A percentile compares a stretch with the other conserved stretches of the same genome.
These are phyloP conservation scores for Drosophila picticornis DNA, from an alignment of 2,888 invertebrate species.

Conservation along the genomic window DNA sequence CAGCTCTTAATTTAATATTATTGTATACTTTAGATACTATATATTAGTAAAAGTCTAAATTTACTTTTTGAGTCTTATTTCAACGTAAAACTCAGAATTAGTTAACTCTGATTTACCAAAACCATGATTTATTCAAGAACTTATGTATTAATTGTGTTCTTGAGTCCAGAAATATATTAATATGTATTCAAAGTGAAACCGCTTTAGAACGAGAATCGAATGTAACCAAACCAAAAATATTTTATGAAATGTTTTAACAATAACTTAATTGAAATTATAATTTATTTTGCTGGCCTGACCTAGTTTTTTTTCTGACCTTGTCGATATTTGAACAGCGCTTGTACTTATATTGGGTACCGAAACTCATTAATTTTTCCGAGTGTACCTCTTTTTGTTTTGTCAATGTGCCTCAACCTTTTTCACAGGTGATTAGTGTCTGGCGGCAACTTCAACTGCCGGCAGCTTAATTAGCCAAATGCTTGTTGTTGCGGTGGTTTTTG, in stretches of 20 bases:
- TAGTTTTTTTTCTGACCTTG: background rate
- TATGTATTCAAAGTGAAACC: background rate
- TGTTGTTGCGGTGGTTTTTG: conserved; percentile 15
- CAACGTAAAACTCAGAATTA: background rate
- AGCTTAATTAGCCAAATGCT: conserved; percentile 52
- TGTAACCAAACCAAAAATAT: background rate
- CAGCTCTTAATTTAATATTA: background rate
- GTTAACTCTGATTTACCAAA: background rate
- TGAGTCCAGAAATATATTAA: background rate
- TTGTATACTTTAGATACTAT: background rate
- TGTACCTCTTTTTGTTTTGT: conserved; percentile 15
- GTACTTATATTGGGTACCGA: background rate
- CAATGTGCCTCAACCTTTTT: conserved; percentile 48
- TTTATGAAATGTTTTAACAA: background rate
- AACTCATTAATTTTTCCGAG: background rate
- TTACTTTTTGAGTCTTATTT: background rate
- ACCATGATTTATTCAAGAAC: background rate
- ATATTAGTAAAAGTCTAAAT: background rate
- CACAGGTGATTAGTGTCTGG: conserved; percentile 71
- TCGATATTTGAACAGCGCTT: background rate
- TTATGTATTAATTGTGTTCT: background rate
- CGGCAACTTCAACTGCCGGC: conserved; percentile 41
- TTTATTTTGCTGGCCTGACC: background rate
- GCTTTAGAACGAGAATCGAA: background rate
- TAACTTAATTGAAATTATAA: background rate